Base-by-base conservation (phyloP, 64 coral and sea anemone species). In the Exaiptasia diaphana region DNA sequence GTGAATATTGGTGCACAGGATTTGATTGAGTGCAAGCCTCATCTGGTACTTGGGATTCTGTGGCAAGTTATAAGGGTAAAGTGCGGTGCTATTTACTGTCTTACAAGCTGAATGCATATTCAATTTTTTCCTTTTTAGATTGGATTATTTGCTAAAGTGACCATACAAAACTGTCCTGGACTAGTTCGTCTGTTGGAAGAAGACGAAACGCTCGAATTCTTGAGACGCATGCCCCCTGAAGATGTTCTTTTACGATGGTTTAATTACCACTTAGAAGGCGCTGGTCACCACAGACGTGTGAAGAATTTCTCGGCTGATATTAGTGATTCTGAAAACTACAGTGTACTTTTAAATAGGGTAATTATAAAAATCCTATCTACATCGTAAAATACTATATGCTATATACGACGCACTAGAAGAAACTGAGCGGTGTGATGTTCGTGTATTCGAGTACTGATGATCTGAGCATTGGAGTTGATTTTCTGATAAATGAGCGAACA, bases 51-150 rank as follows among this genome's bases (percentile, higher is more conserved):
- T 3, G 95, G 95, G 20, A 64, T 99, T 4, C 48, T 99, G 43
- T 99, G 95, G 95, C 95, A 99, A 88, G 60, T 99, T n/a, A 99
- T 93, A 8, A 73, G 95, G 85, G 95, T 99, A 93, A 39, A 86
- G 6, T 70, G 67, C 18, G 1, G 7, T 14, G 4, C 40, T 34
- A 35, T 20, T 46, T 46, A 46, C 15, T 46, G 43, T 46, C 43
- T 46, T 6, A 46, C 15, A 46, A 46, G 43, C 43, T 46, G 6
- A 6, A 46, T 15, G 6, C 43, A 8, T 7, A 46, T 46, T 15
- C 43, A 46, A 46, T 46, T n/a, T n/a, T n/a, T n/a, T n/a, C n/a
- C n/a, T 30, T 70, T 23, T 18, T 61, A 97, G 94, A 97, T 97
- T 28, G 94, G 94, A 25, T 41, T 97, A 24, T 97, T 97, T 60